phyloP scores from a whole-genome alignment of 64 coral and sea anemone species.

The Montipora cactus region DNA sequence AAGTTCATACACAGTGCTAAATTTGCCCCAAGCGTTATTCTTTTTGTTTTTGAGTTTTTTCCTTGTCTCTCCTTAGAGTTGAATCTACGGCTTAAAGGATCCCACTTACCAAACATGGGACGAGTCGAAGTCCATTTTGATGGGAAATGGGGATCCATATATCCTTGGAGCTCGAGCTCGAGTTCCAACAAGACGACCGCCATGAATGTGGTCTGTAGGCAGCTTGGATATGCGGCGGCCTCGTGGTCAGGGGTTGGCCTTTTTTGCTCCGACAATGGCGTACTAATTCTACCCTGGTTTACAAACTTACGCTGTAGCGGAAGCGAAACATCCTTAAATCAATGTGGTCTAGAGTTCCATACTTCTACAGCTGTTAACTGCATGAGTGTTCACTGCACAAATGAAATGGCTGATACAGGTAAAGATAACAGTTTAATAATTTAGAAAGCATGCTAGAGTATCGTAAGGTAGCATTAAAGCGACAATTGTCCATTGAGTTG shows the following conservation, averaged over 20 bases:
- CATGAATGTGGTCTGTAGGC: not conserved
- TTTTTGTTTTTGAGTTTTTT: not conserved
- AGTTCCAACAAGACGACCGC: not conserved
- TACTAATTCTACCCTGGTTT: not conserved
- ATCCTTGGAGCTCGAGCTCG: not conserved
- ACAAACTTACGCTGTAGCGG: not conserved
- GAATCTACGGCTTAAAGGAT: not conserved
- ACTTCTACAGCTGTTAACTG: not conserved
- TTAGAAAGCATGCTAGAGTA: too few species aligned
- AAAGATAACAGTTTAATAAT: not conserved
- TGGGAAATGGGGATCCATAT: not conserved
- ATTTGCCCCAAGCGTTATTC: not conserved
- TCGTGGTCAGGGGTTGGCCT: not conserved
- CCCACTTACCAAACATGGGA: conserved; percentile 3
- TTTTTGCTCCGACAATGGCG: not conserved
- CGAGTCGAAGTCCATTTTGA: conserved; percentile 2
- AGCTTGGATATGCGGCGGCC: not conserved
- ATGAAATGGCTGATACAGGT: not conserved
- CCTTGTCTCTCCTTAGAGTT: not conserved
- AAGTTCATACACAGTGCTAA: not conserved
- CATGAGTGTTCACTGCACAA: not conserved
- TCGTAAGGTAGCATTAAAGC: too few species aligned
- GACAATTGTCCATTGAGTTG: too few species aligned
- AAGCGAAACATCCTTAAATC: conserved; percentile 4
- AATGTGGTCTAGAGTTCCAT: not conserved